phyloP scores from a whole-genome alignment of 2,797 vertebrate genomes.

The Triplophysa bombifrons region DNA sequence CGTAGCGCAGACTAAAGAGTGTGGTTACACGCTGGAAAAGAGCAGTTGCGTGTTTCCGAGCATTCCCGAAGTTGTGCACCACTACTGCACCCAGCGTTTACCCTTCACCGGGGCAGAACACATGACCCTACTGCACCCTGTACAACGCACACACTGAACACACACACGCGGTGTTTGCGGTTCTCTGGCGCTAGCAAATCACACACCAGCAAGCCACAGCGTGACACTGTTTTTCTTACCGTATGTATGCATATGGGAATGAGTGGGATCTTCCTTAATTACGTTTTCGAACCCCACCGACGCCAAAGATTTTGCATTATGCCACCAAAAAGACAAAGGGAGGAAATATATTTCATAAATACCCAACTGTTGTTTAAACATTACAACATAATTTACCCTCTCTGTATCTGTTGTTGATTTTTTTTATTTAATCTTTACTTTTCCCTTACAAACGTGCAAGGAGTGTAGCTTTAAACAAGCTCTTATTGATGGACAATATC shows the following conservation, averaged over 20 bases:
- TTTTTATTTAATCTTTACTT: not conserved
- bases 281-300: not conserved
- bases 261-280: not conserved
- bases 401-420: constrained; percentile 12
- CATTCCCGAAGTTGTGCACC: constrained; percentile 88
- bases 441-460: not conserved
- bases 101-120: constrained; percentile 94
- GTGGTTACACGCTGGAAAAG: constrained; percentile 90
- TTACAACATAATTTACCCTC: not conserved
- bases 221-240: constrained; percentile 8
- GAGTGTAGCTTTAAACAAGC: not conserved
- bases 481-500: too few species aligned
- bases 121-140: constrained; percentile 90
- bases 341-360: constrained; percentile 1
- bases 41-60: constrained; percentile 87
- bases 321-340: not conserved
- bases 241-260: constrained; percentile 15
- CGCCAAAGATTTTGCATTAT: constrained; percentile 16
- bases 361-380: not conserved
- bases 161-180: not conserved
- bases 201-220: not conserved
- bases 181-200: constrained; percentile 14
- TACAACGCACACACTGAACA: constrained; percentile 73
- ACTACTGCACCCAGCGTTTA: constrained; percentile 89
- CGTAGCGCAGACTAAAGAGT: constrained; percentile 93